phyloP scores from a whole-genome alignment of 2,888 invertebrate species.

The Hemistola chrysoprasaria region DNA sequence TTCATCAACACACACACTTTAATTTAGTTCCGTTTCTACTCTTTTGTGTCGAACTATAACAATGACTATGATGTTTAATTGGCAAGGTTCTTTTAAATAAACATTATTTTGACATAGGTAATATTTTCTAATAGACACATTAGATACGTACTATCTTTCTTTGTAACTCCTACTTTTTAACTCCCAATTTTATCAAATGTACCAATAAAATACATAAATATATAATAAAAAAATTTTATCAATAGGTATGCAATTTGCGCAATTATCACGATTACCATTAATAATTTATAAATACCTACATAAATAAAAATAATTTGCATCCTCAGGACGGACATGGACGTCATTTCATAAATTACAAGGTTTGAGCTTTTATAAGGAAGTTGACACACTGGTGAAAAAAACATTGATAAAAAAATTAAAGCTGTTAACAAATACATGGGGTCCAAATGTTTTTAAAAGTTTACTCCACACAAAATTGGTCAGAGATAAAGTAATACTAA shows the following conservation, averaged over 20 bases:
- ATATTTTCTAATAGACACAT: no score
- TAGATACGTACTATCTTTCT: no score
- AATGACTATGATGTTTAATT: neutral
- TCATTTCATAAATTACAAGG: slow-evolving; percentile 10
- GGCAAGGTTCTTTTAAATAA: no score
- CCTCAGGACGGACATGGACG: slow-evolving; percentile 31
- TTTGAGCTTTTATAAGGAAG: slow-evolving; percentile 18
- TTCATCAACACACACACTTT: no score
- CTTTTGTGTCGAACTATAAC: no score
- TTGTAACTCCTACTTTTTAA: slow-evolving; percentile 1
- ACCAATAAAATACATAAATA: no score
- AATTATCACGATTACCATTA: slow-evolving; percentile 13
- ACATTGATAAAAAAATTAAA: neutral
- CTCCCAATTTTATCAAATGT: slow-evolving; percentile 7
- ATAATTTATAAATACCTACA: slow-evolving; percentile 5
- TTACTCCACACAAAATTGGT: no score
- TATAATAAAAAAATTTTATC: no score
- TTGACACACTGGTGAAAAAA: slow-evolving; percentile 6
- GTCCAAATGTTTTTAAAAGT: neutral
- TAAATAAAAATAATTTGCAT: slow-evolving; percentile 19
- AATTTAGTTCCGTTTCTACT: no score
- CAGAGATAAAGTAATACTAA: slow-evolving; percentile 6
- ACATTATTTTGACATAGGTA: no score
- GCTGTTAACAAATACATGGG: neutral
- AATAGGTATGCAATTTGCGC: slow-evolving; percentile 22